Percentiles rank a stretch among this genome's conserved stretches.
Evolutionary conservation across 2,888 invertebrate species (phyloP).

Genomic region (Catocala fraxini): DNA sequence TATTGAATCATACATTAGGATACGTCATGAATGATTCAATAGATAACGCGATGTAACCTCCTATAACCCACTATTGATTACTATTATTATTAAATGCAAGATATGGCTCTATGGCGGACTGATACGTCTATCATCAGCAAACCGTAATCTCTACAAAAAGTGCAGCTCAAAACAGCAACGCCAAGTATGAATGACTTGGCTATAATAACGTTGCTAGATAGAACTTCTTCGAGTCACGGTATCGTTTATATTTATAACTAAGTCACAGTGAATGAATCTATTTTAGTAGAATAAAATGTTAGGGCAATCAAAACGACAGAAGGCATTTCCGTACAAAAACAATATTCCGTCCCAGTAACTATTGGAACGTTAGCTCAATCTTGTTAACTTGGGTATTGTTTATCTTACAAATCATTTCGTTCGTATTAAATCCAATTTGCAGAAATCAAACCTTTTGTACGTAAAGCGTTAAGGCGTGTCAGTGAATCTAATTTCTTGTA

Average conservation of each 20-base stretch:
- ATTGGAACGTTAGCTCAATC: conserved; percentile 27
- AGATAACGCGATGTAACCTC: no score
- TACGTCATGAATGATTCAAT: no score
- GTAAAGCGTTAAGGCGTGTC: conserved; percentile 22
- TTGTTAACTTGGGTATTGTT: conserved; percentile 28
- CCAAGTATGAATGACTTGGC: no score
- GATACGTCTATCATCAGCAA: no score
- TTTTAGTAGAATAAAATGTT: not conserved
- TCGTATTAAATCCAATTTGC: conserved; percentile 29
- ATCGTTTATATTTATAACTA: not conserved
- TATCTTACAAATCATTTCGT: conserved; percentile 30
- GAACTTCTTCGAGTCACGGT: no score
- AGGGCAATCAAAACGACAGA: not conserved
- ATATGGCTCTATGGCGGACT: no score
- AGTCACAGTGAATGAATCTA: not conserved
- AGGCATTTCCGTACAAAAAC: conserved; percentile 9
- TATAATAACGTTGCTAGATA: no score
- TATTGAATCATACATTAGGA: no score
- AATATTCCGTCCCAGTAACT: conserved; percentile 18
- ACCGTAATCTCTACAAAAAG: no score
- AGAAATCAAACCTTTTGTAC: conserved; percentile 31
- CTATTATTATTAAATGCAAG: no score
- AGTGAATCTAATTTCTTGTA: conserved; percentile 7
- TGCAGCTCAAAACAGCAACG: no score
- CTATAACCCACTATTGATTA: no score